Evolutionary conservation across 2,888 invertebrate genomes (phyloP), one percentile per base, ranked within the genome.

Genomic region (Pseudococcus longispinus): DNA sequence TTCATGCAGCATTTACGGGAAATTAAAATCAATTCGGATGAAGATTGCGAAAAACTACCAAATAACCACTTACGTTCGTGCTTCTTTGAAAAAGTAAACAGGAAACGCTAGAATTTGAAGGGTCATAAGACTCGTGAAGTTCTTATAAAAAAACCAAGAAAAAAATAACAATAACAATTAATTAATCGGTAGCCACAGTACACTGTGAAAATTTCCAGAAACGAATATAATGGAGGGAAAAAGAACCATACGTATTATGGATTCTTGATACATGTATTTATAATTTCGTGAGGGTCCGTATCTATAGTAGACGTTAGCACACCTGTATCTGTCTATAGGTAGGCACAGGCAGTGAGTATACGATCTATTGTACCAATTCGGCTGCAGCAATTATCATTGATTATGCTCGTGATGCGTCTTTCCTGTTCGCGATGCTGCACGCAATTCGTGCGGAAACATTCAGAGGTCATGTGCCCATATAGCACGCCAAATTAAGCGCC

Each of bases 381-480:
- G 29, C 20, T 55, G 13, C 55, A 55, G 55, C 29, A 70, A 70
- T 70, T 70, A 70, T 29, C 70, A 70, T 70, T 29, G 70, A 26
- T 70, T 70, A 70, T 15, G 70, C 29, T 70, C 70, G 70, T 29
- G 70, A 29, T 29, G 70, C 23, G 20, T 74, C 32, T 74, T 74
- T 77, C 77, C 77, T 32, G 77, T 32, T 32, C 29, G 9, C 32
- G 37, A 37, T 77, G 29, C 70, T 77, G 77, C 77, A 77, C 42
- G 77, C 77, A 77, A 77, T 77, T 42, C 37, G 77, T 77, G 77
- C 42, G 42, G 77, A 77, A 77, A 77, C 37, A 77, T 11, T 77
- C 29, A n/a, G 37, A 32, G 77, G 77, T 77, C 77, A 77, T 77
- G 18, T 77, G 42, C 37, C 32, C 70, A 70, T 70, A 70, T 15